Percentiles rank a stretch among this genome's conserved stretches.
These are phyloP conservation scores for Barypeithes pellucidus DNA, from an alignment of 2,888 invertebrate species.

Conservation along the genomic window DNA sequence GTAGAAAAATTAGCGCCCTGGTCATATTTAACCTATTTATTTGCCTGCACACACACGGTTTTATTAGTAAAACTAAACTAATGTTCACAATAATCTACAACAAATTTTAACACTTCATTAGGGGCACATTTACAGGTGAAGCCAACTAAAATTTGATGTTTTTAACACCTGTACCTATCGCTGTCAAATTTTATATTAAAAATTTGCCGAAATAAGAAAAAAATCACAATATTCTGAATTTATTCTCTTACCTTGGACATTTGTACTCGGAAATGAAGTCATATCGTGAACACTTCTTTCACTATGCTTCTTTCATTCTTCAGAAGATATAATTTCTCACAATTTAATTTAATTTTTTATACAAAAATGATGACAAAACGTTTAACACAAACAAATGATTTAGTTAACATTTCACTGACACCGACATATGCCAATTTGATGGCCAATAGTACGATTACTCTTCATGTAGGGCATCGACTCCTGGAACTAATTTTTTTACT, in stretches of 20 bases:
- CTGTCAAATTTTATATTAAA: not conserved
- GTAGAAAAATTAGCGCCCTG: no score
- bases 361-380: conserved; percentile 41
- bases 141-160: not conserved
- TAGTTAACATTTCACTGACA: conserved; percentile 45
- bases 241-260: conserved; percentile 13
- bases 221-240: not conserved
- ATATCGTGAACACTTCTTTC: not conserved
- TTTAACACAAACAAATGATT: conserved; percentile 50
- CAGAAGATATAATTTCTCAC: conserved; percentile 33
- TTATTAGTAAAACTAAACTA: no score
- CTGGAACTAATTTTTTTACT: no score
- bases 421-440: conserved; percentile 44
- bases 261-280: conserved; percentile 21
- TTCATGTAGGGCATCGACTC: not conserved
- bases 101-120: no score
- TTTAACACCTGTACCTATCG: not conserved
- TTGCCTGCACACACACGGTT: no score
- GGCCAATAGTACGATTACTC: not conserved
- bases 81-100: no score
- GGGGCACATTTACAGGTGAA: no score
- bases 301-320: conserved; percentile 34
- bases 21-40: no score
- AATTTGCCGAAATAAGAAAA: not conserved
- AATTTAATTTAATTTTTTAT: conserved; percentile 42